phyloP scores from a whole-genome alignment of 2,113 vertebrate species.

The Pachypanchax playfairii region DNA sequence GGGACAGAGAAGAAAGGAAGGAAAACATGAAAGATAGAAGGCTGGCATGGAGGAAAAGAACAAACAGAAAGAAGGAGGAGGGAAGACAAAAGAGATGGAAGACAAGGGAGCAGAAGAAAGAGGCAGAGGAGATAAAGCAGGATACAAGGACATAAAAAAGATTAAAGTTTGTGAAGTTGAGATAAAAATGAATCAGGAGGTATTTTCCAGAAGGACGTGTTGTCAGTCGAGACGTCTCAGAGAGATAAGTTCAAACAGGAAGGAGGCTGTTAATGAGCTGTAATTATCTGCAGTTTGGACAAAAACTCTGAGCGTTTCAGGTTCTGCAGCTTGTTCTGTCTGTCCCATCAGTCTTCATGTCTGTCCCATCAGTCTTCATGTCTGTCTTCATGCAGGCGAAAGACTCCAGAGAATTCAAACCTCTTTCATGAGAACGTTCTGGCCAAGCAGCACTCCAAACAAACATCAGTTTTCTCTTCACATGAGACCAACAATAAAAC shows the following conservation, averaged over 20 bases:
- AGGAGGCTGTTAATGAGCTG: constrained; percentile 27
- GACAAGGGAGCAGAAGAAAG: no score
- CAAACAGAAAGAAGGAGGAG: not conserved
- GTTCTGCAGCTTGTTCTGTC: no score
- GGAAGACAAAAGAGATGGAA: no score
- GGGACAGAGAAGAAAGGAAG: not conserved
- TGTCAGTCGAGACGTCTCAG: not conserved
- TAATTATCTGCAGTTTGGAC: constrained; percentile 22
- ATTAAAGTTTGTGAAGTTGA: not conserved
- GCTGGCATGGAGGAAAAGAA: not conserved
- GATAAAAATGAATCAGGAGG: not conserved
- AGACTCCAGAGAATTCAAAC: no score
- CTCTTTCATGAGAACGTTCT: no score
- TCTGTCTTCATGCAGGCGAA: no score
- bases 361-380: no score
- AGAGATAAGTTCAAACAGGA: constrained; percentile 40
- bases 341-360: no score
- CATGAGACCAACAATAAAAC: no score
- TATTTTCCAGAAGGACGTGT: not conserved
- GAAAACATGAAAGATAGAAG: not conserved
- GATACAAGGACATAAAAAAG: not conserved
- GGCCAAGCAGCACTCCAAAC: no score
- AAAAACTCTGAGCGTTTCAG: no score
- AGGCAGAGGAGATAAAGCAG: not conserved
- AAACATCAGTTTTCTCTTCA: no score